Percentiles rank a stretch among this genome's conserved stretches.
phyloP scores from a whole-genome alignment of 2,113 vertebrate genomes.

The Rhabdornis inornatus region DNA sequence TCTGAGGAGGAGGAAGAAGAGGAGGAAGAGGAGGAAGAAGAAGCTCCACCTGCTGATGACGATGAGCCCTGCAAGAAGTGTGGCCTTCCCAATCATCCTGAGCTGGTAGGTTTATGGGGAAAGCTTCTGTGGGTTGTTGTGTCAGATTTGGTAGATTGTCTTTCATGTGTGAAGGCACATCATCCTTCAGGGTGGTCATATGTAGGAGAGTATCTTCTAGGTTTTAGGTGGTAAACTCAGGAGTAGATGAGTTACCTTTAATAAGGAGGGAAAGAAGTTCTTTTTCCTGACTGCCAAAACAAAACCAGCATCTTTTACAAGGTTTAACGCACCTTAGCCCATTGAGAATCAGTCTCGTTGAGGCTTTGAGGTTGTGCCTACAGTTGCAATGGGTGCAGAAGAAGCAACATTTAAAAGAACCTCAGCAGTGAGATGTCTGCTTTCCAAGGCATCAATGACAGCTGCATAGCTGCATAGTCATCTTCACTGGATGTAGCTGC shows the following conservation, averaged over 20 bases:
- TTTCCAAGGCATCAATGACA: neutral
- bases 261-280: neutral
- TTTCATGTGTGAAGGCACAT: neutral
- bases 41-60: constrained; percentile 79
- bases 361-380: neutral
- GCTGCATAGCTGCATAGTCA: neutral
- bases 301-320: neutral
- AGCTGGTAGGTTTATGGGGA: constrained; percentile 80
- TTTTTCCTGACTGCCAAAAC: neutral
- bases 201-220: fast-evolving
- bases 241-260: neutral
- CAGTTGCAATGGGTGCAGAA: neutral
- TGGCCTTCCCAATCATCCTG: constrained; percentile 94
- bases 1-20: constrained; percentile 76
- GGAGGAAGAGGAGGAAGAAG: constrained; percentile 82
- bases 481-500: neutral
- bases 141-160: neutral
- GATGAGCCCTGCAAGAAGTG: constrained; percentile 97
- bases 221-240: neutral
- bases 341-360: neutral
- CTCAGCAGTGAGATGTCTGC: neutral
- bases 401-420: neutral
- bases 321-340: fast-evolving
- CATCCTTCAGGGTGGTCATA: neutral
- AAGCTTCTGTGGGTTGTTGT: neutral